These are phyloP conservation scores for Babylonia areolata DNA, from an alignment of 1,140 invertebrate species.

Conservation along the genomic window DNA sequence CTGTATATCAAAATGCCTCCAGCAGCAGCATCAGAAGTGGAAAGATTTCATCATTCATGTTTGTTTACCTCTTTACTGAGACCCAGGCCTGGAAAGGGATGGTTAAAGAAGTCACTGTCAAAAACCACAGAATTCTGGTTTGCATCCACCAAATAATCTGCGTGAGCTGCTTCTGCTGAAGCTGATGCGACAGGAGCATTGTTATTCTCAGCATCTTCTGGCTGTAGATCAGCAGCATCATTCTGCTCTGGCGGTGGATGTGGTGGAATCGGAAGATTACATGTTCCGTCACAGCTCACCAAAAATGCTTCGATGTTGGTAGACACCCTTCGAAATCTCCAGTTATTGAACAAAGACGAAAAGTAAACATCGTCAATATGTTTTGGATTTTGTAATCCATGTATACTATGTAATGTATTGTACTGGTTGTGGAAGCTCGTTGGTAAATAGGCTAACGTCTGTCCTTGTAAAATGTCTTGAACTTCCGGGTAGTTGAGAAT, in stretches of 20 bases:
- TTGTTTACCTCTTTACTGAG: conserved; percentile 46
- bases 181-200: conserved; percentile 8
- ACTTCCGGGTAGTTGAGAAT: conserved; percentile 76
- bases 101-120: not conserved
- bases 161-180: not conserved
- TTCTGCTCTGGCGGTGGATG: not conserved
- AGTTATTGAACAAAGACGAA: conserved; percentile 84
- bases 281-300: conserved; percentile 59
- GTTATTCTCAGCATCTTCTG: conserved; percentile 32
- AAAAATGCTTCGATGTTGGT: conserved; percentile 79
- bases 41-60: no score
- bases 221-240: conserved; percentile 25
- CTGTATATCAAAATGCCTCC: no score
- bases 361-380: conserved; percentile 79
- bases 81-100: conserved; percentile 40
- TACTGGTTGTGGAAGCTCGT: conserved; percentile 72
- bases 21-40: no score
- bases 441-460: conserved; percentile 74
- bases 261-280: not conserved
- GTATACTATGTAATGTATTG: conserved; percentile 45
- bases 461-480: conserved; percentile 72
- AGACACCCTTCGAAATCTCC: conserved; percentile 77
- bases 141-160: not conserved
- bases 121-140: conserved; percentile 8
- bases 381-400: conserved; percentile 84